Evolutionary conservation across 2,888 invertebrate species (phyloP).

Genomic region (Eilema griseolum): DNA sequence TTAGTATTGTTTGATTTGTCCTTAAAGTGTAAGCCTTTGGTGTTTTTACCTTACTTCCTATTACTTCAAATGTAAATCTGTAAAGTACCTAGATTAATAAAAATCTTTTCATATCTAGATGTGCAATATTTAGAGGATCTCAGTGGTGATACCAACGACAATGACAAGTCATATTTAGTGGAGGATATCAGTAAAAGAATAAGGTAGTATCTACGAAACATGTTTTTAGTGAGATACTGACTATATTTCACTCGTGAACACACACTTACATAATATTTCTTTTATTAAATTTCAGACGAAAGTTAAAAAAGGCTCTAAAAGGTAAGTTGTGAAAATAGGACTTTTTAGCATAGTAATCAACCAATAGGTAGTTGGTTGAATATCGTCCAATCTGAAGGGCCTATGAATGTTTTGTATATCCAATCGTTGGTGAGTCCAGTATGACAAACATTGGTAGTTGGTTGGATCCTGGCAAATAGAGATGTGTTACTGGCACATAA

Average conservation of each 20-base stretch:
- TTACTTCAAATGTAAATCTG: background rate
- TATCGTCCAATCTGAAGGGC: no score
- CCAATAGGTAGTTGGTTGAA: no score
- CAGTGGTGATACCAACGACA: slow-evolving; percentile 46
- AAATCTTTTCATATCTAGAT: slow-evolving; percentile 47
- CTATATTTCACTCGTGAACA: background rate
- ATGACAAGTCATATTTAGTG: slow-evolving; percentile 49
- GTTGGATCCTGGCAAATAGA: no score
- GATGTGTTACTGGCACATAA: background rate
- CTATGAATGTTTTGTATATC: no score
- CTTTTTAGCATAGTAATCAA: background rate
- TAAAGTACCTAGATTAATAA: background rate
- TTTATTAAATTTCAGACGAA: slow-evolving; percentile 50
- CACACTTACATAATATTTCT: no score
- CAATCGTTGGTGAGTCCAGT: no score
- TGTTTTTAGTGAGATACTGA: background rate
- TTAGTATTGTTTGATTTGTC: no score
- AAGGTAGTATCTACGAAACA: slow-evolving; percentile 36
- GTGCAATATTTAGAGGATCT: slow-evolving; percentile 64
- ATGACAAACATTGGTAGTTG: no score
- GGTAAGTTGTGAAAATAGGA: slow-evolving; percentile 37
- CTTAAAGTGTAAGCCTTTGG: no score
- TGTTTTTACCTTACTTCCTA: no score
- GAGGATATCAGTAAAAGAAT: slow-evolving; percentile 41
- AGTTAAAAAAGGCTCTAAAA: slow-evolving; percentile 28